Conservation (phyloP, 2,797 vertebrate genomes). For the Etheostoma perlongum region DNA sequence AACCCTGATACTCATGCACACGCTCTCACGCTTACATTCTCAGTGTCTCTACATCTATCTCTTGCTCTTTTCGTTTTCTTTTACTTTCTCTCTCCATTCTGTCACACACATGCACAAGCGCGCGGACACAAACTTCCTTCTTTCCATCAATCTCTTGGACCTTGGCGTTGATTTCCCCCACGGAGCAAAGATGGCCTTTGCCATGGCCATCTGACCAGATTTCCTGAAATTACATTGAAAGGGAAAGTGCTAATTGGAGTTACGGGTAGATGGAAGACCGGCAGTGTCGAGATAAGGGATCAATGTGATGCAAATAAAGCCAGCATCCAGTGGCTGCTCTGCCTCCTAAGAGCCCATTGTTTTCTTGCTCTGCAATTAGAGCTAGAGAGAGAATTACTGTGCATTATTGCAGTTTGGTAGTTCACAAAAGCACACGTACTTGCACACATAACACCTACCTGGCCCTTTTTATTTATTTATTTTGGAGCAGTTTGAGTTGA, state of each 20-base stretch:
- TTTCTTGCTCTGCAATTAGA: conserved; percentile 67
- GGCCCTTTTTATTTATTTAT: conserved; percentile 4
- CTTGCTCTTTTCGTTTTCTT: background rate
- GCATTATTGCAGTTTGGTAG: conserved; percentile 55
- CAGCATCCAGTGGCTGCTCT: conserved; percentile 58
- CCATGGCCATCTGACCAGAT: conserved; percentile 54
- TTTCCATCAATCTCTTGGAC: conserved; percentile 35
- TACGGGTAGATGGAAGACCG: conserved; percentile 60
- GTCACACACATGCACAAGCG: background rate
- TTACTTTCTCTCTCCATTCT: conserved; percentile 1
- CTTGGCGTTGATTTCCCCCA: conserved; percentile 27
- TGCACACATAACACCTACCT: conserved; percentile 36
- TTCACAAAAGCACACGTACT: conserved; percentile 45
- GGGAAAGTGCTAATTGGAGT: conserved; percentile 70
- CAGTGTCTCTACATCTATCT: background rate
- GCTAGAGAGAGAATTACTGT: conserved; percentile 50
- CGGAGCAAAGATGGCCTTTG: conserved; percentile 50
- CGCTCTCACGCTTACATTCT: conserved; percentile 3
- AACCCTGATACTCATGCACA: background rate
- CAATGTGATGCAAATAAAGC: conserved; percentile 68
- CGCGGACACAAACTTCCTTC: conserved; percentile 16
- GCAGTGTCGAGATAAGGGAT: conserved; percentile 67
- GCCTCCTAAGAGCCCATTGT: conserved; percentile 59
- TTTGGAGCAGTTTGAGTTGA: conserved; percentile 46
- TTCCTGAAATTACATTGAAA: conserved; percentile 67